phyloP scores from a whole-genome alignment of 2,113 vertebrate genomes.

The Scomber scombrus region DNA sequence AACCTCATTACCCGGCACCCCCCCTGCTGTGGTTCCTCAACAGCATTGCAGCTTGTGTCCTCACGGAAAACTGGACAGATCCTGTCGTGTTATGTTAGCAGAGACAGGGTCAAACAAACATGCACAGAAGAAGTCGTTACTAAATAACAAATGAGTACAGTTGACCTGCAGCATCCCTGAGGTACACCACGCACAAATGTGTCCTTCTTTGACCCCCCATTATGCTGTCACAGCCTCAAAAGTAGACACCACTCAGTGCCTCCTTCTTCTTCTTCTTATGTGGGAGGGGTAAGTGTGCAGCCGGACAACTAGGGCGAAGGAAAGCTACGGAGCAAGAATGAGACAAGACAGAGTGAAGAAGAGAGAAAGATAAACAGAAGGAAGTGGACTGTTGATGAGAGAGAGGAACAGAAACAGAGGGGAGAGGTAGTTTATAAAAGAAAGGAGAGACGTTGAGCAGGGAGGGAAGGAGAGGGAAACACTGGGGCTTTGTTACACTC shows the following conservation, averaged over 20 bases:
- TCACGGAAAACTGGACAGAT: slow-evolving; percentile 27
- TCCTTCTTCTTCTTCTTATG: slow-evolving; percentile 8
- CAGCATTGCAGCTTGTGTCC: slow-evolving; percentile 11
- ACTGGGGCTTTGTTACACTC: slow-evolving; percentile 29
- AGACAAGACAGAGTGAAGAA: slow-evolving; percentile 5
- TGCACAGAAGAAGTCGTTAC: neutral
- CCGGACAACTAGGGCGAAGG: slow-evolving; percentile 1
- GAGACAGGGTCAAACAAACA: slow-evolving; percentile 1
- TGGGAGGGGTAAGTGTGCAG: slow-evolving; percentile 27
- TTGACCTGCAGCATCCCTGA: slow-evolving; percentile 7
- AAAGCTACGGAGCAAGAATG: neutral
- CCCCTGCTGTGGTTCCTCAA: slow-evolving; percentile 62
- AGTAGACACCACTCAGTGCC: neutral
- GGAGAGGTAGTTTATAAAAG: slow-evolving; percentile 21
- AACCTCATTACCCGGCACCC: slow-evolving; percentile 76
- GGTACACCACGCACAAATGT: neutral
- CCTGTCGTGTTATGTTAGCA: slow-evolving; percentile 31
- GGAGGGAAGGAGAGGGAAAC: slow-evolving; percentile 24
- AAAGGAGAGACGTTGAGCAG: slow-evolving; percentile 14
- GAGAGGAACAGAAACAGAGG: neutral
- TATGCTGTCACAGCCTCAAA: slow-evolving; percentile 21
- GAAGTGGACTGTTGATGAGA: slow-evolving; percentile 13
- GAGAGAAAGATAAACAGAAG: slow-evolving; percentile 34
- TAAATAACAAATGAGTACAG: neutral
- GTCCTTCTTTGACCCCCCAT: slow-evolving; percentile 8